Base-by-base conservation (phyloP, 2,888 invertebrate genomes). In the Siphonodentalium dalli region DNA sequence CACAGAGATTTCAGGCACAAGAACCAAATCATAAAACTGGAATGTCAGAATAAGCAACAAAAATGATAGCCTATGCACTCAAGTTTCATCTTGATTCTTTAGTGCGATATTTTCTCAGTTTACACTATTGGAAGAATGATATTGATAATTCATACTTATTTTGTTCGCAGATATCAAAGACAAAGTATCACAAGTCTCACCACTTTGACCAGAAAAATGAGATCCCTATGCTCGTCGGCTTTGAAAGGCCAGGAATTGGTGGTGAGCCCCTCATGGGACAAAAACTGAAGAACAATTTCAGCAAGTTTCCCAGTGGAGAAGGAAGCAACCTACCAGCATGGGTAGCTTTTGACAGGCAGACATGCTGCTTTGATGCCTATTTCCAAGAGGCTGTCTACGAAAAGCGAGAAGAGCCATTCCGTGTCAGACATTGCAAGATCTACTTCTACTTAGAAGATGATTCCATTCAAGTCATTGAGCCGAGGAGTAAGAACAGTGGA, bases 401-500 rank as follows among this genome's bases (percentile, higher is more conserved):
- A 81, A 87, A 88, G 74, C 83, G 86, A 41, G 83, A 85, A 1
- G 87, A 88, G 2, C 85, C 88, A 27, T 89, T 86, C 69, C 85
- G 90, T 70, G 83, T 93, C 49, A 87, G 93, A 21, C 87, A 88
- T 70, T 92, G 93, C 3, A 89, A 89, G 65, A 90, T 95, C 49
- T 89, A 88, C 65, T 94, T 90, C 76, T 94, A 88, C 72, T 85
- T 95, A 37, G 94, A 95, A 83, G 94, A 96, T 81, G 93, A 92
- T 15, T 93, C 94, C 1, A 88, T 95, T 65, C 92, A 93, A 83
- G 89, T 95, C 3, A 80, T 86, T 47, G 94, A 95, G 56, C 92
- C 92, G 0, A 86, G 87, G 72, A 87, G 89, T 8, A 87, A 88
- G 46, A 94, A 94, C 75, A 91, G 92, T 69, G 93, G 93, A 4